Percentiles rank a stretch among this genome's conserved stretches.
phyloP scores from a whole-genome alignment of 1,140 invertebrate genomes.

The Battus philenor region DNA sequence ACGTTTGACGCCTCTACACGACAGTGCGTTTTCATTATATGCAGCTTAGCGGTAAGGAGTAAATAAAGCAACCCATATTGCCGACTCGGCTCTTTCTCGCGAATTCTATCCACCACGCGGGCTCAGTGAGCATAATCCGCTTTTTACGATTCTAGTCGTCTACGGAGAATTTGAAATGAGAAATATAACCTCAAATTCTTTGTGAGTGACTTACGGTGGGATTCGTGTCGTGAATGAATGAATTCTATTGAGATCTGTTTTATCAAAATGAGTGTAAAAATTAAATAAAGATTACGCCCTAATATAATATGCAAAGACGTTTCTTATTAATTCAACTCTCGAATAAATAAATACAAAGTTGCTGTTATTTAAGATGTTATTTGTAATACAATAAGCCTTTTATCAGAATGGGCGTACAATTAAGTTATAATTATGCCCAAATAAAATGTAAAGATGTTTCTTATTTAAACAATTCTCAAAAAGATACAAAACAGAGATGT shows the following conservation, averaged over 20 bases:
- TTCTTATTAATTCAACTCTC: too few relatives aligned
- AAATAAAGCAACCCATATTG: slow-evolving; percentile 70
- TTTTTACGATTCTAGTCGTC: slow-evolving; percentile 71
- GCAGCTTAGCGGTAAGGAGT: slow-evolving; percentile 50
- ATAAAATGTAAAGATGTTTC: too few relatives aligned
- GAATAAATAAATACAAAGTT: too few relatives aligned
- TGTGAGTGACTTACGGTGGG: slow-evolving; percentile 45
- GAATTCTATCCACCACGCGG: slow-evolving; percentile 60
- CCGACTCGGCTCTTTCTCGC: slow-evolving; percentile 58
- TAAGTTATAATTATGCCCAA: too few relatives aligned
- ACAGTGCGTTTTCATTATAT: slow-evolving; percentile 66
- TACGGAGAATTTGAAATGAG: slow-evolving; percentile 68
- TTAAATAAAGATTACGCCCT: too few relatives aligned
- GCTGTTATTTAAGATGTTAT: too few relatives aligned
- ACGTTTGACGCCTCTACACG: slow-evolving; percentile 53
- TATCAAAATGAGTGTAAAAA: too few relatives aligned
- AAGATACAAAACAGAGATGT: too few relatives aligned
- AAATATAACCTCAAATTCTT: slow-evolving; percentile 67
- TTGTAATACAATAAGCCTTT: too few relatives aligned
- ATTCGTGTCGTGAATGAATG: slow-evolving; percentile 53
- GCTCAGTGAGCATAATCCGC: slow-evolving; percentile 63
- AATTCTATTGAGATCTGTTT: slow-evolving; percentile 19
- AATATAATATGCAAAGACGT: too few relatives aligned
- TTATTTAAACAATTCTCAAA: too few relatives aligned
- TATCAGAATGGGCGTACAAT: too few relatives aligned